Evolutionary conservation across 2,113 vertebrate species (phyloP), one percentile per base, ranked within the genome.

Genomic region (Tor tambroides): DNA sequence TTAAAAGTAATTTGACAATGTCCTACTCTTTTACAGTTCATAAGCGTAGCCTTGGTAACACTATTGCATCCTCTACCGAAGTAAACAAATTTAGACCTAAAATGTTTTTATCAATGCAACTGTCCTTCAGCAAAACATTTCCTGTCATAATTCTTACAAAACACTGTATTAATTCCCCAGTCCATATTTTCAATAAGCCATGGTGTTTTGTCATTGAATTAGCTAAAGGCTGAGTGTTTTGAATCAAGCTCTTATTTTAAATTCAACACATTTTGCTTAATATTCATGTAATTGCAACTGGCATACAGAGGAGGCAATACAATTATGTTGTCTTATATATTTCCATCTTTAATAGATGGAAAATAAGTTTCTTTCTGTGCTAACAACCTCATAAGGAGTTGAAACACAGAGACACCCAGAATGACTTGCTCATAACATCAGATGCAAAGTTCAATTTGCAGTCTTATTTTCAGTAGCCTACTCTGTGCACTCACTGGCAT

Each of bases 1-100:
- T 93, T 93, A 92, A 93, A 93, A 91, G 91, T 90, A 91, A 92
- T 94, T 90, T 92, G 92, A 94, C 92, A 93, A 93, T 91, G 88
- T 89, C 89, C 90, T 91, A 92, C 87, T 89, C 89, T 91, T 93
- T 92, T 71, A 67, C 85, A 87, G 86, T 86, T 83, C 76, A 93
- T 93, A 93, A 90, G 74, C 41, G 14, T 78, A 80, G 28, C 49
- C 28, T 49, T 63, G 85, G 46, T 38, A 69, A 76, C 77, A 75
- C 28, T 11, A 65, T 41, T 78, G 35, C 65, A 71, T 69, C 83
- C 49, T 74, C 38, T 54, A 35, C 63, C 10, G 11, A 75, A 49
- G 80, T 72, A 83, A 76, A 87, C 69, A 17, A 67, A 83, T 65
- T 87, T 76, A 76, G 41, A 76, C 23, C 35, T 43, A 83, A 76